Base-by-base conservation (phyloP, 2,113 vertebrate genomes). In the Scophthalmus maximus region DNA sequence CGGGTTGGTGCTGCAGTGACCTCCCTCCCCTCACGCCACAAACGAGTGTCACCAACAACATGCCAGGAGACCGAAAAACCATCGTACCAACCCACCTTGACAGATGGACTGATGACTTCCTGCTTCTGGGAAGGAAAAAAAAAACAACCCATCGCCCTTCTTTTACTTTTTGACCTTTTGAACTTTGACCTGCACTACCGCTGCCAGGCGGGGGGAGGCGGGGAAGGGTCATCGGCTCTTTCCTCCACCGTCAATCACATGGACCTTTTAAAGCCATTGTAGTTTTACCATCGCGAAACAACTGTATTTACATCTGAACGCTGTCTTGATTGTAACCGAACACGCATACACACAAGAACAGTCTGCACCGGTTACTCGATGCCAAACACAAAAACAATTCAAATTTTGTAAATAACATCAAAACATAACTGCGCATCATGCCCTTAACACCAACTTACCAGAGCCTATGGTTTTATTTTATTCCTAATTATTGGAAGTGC, bases 1-100 rank as follows among this genome's bases (percentile, higher is more conserved):
- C 0, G 97, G 97, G 62, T 91, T 99, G 93, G 97, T 99, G 87
- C 87, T 99, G 91, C 97, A 99, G 95, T 99, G 96, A 95, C 76
- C 3, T 51, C 69, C 26, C 46, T 53, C 69, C 26, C 46, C 51
- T 26, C 30, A 61, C 4, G n/a, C 56, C 78, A 76, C 57, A 49
- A 61, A 46, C 27, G 27, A 82, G 78, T 68, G 83, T 90, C 86
- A 79, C 84, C 84, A 82, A 80, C 83, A 82, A 80, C 83, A 84
- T 87, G 90, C 85, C 87, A 84, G 88, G 91, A 87, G 84, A 91
- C 76, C 25, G 73, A 73, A n/a, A n/a, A n/a, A 83, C 70, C 85
- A 77, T 84, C 40, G 58, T 83, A 79, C 91, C 70, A 83, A 94
- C 91, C n/a, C 93, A 67, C 84, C 85, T n/a, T 64, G 89, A 85